These are phyloP conservation scores for Heliconius hermathena DNA, from an alignment of 1,140 invertebrate species.

Conservation along the genomic window DNA sequence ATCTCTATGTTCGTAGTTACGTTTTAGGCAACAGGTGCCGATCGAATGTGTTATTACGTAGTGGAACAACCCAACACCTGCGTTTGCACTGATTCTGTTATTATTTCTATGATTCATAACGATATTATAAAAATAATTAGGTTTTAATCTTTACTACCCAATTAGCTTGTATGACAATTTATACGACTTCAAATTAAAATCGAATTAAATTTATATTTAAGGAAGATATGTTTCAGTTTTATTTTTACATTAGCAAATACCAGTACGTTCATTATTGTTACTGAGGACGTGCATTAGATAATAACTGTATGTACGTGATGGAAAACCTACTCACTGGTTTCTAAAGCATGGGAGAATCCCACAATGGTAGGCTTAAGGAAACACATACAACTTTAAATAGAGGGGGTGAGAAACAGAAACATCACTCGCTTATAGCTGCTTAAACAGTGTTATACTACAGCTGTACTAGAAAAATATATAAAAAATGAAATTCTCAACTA, in stretches of 20 bases:
- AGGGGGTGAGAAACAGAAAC: background rate
- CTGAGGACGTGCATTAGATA: background rate
- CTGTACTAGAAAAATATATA: background rate
- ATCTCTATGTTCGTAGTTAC: background rate
- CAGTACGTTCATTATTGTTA: background rate
- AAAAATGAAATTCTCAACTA: constrained; percentile 44
- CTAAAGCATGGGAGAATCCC: background rate
- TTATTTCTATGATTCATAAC: background rate
- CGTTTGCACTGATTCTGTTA: background rate
- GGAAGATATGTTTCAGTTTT: background rate
- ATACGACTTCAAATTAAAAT: background rate
- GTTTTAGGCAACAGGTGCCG: background rate
- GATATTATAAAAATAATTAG: background rate
- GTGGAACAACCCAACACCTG: background rate
- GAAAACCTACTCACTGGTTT: background rate
- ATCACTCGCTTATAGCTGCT: background rate
- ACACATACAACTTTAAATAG: constrained; percentile 2
- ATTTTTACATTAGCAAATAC: background rate
- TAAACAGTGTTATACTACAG: background rate
- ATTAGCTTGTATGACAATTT: background rate
- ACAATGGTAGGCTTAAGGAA: background rate
- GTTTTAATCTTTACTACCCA: no score
- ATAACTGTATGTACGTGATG: background rate
- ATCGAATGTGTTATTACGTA: background rate
- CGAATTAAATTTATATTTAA: background rate